A percentile compares a stretch with the other conserved stretches of the same genome.
These are phyloP conservation scores for Gonatopus flavifemur DNA, from an alignment of 1,140 invertebrate genomes.

Conservation along the genomic window DNA sequence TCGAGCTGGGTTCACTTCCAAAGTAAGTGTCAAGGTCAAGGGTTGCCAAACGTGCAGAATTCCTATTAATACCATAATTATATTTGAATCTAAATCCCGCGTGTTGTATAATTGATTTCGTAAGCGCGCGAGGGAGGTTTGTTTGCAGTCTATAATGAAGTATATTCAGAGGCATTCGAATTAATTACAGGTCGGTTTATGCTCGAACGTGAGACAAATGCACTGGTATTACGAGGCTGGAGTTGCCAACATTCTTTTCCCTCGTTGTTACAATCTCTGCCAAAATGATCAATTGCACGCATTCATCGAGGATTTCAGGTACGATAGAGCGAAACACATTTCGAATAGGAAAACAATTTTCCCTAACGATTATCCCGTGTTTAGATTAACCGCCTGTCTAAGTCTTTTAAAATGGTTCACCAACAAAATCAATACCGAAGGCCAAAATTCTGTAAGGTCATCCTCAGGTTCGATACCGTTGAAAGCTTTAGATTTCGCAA, in stretches of 20 bases:
- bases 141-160: too few species aligned
- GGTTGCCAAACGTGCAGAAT: background rate
- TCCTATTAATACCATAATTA: too few species aligned
- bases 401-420: constrained; percentile 77
- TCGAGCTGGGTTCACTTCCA: constrained; percentile 84
- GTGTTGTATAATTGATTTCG: too few species aligned
- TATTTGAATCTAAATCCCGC: too few species aligned
- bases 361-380: too few species aligned
- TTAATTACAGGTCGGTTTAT: constrained; percentile 66
- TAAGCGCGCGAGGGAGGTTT: too few species aligned
- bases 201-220: constrained; percentile 79
- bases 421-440: constrained; percentile 60
- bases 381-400: constrained; percentile 80
- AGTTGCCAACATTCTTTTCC: constrained; percentile 78
- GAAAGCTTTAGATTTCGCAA: constrained; percentile 75
- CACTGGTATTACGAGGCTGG: constrained; percentile 87
- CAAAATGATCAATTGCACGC: constrained; percentile 84
- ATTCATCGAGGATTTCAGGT: constrained; percentile 83
- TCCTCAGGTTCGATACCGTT: constrained; percentile 70
- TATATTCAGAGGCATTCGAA: too few species aligned
- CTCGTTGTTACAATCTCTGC: constrained; percentile 84
- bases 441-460: constrained; percentile 61
- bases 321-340: too few species aligned
- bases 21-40: constrained; percentile 61
- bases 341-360: too few species aligned